These are phyloP conservation scores for Aphidius colemani DNA, from an alignment of 2,888 invertebrate species.

Conservation along the genomic window DNA sequence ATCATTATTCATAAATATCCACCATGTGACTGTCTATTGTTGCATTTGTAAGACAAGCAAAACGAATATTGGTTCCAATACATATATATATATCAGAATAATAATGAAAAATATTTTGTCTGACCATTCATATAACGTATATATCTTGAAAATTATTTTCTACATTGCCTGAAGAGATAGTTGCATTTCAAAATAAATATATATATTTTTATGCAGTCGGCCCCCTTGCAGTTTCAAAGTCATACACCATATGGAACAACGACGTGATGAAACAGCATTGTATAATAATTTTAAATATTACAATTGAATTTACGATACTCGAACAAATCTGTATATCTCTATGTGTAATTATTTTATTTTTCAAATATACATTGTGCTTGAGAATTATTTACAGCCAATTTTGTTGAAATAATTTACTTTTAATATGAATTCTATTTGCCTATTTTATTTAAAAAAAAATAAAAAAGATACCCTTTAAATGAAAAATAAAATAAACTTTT, in stretches of 20 bases:
- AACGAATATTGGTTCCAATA: constrained; percentile 29
- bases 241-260: constrained; percentile 16
- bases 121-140: constrained; percentile 19
- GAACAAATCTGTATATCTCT: constrained; percentile 20
- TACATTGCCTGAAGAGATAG: constrained; percentile 14
- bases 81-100: constrained; percentile 5
- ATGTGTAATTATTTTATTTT: constrained; percentile 11
- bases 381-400: constrained; percentile 22
- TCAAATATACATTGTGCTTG: constrained; percentile 7
- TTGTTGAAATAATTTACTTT: background rate
- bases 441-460: too few species aligned
- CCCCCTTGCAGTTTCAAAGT: background rate
- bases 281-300: constrained; percentile 23
- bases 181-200: constrained; percentile 12
- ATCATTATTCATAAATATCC: constrained; percentile 52
- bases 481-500: too few species aligned
- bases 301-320: constrained; percentile 24
- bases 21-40: constrained; percentile 22
- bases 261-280: constrained; percentile 29
- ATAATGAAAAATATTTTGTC: background rate
- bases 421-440: background rate
- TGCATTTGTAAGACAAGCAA: constrained; percentile 25
- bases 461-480: too few species aligned
- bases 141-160: constrained; percentile 24
- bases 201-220: constrained; percentile 10